phyloP scores from a whole-genome alignment of 2,797 vertebrate species.

The Eulemur rubriventer region DNA sequence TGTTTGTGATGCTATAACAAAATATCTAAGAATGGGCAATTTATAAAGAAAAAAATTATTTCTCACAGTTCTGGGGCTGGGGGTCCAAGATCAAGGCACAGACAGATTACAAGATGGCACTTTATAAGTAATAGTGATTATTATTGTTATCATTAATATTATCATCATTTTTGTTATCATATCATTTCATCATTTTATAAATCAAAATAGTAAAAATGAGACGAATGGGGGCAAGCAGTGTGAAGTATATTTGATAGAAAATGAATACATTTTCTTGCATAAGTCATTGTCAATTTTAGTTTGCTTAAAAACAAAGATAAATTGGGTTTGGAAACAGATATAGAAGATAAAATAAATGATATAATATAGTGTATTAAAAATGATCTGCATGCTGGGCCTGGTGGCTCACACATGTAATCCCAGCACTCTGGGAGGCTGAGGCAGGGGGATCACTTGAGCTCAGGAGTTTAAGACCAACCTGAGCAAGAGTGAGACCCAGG shows the following conservation, averaged over 20 bases:
- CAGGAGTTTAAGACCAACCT: too few species aligned
- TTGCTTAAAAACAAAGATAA: background rate
- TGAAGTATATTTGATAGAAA: background rate
- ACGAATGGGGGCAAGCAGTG: background rate
- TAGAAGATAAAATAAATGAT: background rate
- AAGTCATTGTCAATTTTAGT: background rate
- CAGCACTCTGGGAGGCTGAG: too few species aligned
- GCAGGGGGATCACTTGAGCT: too few species aligned
- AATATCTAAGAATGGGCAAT: background rate
- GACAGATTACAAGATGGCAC: background rate
- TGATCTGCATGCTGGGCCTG: background rate
- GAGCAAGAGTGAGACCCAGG: too few species aligned
- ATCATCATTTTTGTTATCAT: background rate
- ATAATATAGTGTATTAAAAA: background rate
- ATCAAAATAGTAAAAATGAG: background rate
- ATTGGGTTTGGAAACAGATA: background rate
- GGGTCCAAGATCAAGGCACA: background rate
- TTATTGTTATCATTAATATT: background rate
- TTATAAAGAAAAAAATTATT: background rate
- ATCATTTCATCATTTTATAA: background rate
- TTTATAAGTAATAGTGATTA: background rate
- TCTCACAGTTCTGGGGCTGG: background rate
- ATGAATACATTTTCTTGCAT: background rate
- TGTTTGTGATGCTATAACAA: background rate
- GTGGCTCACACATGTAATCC: too few species aligned